These are phyloP conservation scores for Sitta europaea DNA, from an alignment of 2,113 vertebrate species.

Conservation along the genomic window DNA sequence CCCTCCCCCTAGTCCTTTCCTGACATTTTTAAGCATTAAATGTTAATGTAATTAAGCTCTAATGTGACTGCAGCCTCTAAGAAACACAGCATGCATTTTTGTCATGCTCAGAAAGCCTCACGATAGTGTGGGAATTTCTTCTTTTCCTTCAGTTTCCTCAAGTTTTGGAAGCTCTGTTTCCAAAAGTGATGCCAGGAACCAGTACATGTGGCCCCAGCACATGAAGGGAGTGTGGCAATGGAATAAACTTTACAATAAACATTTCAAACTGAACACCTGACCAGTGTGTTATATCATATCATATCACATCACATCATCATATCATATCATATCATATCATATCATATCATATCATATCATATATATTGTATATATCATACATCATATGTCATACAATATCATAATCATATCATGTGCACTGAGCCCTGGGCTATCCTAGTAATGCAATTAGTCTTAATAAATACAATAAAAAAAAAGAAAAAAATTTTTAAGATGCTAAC, in stretches of 20 bases:
- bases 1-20: not conserved
- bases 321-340: not conserved
- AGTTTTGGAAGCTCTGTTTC: not conserved
- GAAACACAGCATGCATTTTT: not conserved
- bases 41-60: constrained; percentile 21
- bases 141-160: not conserved
- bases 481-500: not conserved
- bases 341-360: too few relatives aligned
- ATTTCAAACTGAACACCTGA: not conserved
- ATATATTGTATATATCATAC: too few relatives aligned
- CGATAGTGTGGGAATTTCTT: not conserved
- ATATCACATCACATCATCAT: not conserved
- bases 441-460: not conserved
- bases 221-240: not conserved
- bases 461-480: not conserved
- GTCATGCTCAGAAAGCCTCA: not conserved
- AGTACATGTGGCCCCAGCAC: not conserved
- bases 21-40: constrained; percentile 55
- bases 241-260: not conserved
- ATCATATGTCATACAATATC: not conserved
- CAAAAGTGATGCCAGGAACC: not conserved
- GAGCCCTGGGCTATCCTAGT: not conserved
- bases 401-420: not conserved
- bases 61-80: not conserved
- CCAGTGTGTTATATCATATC: not conserved